Percentiles rank a stretch among this genome's conserved stretches.
phyloP scores from a whole-genome alignment of 92 coral and sea anemone species.

The Umimayanthus chanpuru region DNA sequence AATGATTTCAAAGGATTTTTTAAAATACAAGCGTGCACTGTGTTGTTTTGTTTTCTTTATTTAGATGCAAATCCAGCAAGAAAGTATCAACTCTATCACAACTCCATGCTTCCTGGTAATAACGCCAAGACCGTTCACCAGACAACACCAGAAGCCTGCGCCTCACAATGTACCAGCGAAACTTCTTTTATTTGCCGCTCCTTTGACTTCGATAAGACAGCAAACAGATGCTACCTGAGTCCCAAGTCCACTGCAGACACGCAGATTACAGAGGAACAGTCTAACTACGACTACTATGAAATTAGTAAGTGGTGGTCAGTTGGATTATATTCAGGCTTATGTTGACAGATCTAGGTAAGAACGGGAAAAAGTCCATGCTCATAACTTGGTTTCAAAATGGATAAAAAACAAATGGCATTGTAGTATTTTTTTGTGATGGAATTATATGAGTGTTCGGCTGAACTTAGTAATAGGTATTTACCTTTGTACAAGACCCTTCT shows the following conservation, averaged over 20 bases:
- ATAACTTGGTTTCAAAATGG: no score
- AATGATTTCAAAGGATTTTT: slow-evolving; percentile 67
- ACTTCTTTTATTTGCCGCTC: slow-evolving; percentile 77
- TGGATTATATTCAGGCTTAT: neutral
- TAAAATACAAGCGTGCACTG: neutral
- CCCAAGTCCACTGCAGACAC: slow-evolving; percentile 57
- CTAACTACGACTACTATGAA: slow-evolving; percentile 61
- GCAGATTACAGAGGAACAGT: slow-evolving; percentile 30
- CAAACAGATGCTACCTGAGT: slow-evolving; percentile 75
- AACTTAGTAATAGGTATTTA: no score
- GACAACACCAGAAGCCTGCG: slow-evolving; percentile 75
- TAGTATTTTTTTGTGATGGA: no score
- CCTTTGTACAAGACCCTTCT: no score
- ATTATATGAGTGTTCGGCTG: no score
- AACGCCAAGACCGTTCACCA: slow-evolving; percentile 48
- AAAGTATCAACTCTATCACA: slow-evolving; percentile 50
- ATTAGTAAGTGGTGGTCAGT: slow-evolving; percentile 61
- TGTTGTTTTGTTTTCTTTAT: neutral
- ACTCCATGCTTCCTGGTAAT: slow-evolving; percentile 63
- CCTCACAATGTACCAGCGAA: slow-evolving; percentile 61
- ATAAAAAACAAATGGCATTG: no score
- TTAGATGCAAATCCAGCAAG: slow-evolving; percentile 60
- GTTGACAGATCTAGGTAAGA: no score
- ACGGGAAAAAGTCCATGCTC: no score
- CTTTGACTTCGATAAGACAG: slow-evolving; percentile 73